phyloP scores from a whole-genome alignment of 2,797 vertebrate genomes.

The Pseudochaenichthys georgianus region DNA sequence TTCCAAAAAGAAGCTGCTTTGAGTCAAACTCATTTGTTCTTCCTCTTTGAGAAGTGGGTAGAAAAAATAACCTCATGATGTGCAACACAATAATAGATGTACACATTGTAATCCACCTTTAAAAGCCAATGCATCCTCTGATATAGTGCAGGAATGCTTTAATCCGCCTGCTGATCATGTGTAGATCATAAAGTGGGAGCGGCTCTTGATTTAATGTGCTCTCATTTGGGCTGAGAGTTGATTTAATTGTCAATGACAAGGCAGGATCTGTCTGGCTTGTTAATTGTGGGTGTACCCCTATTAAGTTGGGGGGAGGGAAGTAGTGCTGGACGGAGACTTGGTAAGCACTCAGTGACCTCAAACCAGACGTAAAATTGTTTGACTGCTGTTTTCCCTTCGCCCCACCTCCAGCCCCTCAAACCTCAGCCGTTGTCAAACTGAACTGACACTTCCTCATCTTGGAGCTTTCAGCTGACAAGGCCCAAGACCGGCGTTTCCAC shows the following conservation, averaged over 20 bases:
- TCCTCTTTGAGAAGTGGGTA: slow-evolving; percentile 60
- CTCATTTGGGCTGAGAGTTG: slow-evolving; percentile 71
- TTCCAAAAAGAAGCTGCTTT: slow-evolving; percentile 86
- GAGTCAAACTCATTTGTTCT: slow-evolving; percentile 82
- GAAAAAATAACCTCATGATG: slow-evolving; percentile 51
- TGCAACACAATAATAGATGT: slow-evolving; percentile 45
- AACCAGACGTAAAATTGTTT: slow-evolving; percentile 71
- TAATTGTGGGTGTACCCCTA: slow-evolving; percentile 74
- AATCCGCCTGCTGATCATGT: slow-evolving; percentile 54
- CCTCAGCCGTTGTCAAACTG: slow-evolving; percentile 75
- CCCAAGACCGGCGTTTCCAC: slow-evolving; percentile 79
- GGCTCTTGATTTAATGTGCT: slow-evolving; percentile 64
- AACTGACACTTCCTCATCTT: slow-evolving; percentile 78
- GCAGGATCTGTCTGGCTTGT: slow-evolving; percentile 71
- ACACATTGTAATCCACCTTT: slow-evolving; percentile 41
- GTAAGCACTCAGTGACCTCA: slow-evolving; percentile 72
- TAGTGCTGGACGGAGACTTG: slow-evolving; percentile 33
- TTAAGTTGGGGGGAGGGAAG: slow-evolving; percentile 47
- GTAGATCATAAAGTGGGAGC: slow-evolving; percentile 56
- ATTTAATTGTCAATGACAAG: slow-evolving; percentile 80
- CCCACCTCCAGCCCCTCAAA: slow-evolving; percentile 66
- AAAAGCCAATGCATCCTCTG: slow-evolving; percentile 39
- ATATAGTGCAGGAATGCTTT: slow-evolving; percentile 47
- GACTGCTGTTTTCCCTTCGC: slow-evolving; percentile 64
- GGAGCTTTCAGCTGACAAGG: slow-evolving; percentile 79